Conservation (phyloP, 2,113 vertebrate species). For the Aldabrachelys gigantea region DNA sequence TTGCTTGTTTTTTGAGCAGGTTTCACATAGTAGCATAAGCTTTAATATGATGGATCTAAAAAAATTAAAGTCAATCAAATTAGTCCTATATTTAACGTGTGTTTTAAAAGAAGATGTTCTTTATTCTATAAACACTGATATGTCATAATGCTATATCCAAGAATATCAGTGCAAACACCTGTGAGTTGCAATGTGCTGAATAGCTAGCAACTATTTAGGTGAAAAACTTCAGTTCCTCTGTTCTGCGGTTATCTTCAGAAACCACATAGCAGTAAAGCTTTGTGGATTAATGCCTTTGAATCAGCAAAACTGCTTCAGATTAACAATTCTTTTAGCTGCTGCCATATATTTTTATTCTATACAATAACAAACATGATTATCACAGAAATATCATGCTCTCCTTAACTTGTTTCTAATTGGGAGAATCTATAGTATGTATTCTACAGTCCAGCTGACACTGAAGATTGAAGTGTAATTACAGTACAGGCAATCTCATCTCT, state of each 20-base stretch:
- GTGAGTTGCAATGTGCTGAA: conserved; percentile 17
- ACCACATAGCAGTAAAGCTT: conserved; percentile 18
- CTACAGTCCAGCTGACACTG: conserved; percentile 69
- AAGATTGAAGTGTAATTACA: conserved; percentile 84
- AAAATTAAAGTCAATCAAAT: neutral
- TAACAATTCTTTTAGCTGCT: conserved; percentile 64
- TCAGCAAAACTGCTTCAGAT: conserved; percentile 68
- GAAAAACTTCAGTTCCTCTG: conserved; percentile 29
- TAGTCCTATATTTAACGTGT: conserved; percentile 11
- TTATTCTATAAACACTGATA: conserved; percentile 41
- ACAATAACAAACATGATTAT: conserved; percentile 76
- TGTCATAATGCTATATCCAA: conserved; percentile 41
- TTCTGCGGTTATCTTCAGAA: conserved; percentile 51
- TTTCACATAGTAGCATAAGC: neutral
- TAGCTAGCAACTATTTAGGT: conserved; percentile 39
- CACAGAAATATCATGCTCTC: conserved; percentile 44
- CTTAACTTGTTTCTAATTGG: conserved; percentile 71
- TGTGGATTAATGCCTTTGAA: conserved; percentile 60
- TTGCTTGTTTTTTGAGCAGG: neutral
- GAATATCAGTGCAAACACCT: conserved; percentile 11
- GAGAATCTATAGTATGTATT: conserved; percentile 71
- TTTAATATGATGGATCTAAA: neutral
- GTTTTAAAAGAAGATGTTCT: conserved; percentile 7
- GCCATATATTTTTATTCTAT: conserved; percentile 41
- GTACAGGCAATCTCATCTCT: conserved; percentile 81